Evolutionary conservation across 2,888 invertebrate species (phyloP).

Genomic region (Drosophila yooni): DNA sequence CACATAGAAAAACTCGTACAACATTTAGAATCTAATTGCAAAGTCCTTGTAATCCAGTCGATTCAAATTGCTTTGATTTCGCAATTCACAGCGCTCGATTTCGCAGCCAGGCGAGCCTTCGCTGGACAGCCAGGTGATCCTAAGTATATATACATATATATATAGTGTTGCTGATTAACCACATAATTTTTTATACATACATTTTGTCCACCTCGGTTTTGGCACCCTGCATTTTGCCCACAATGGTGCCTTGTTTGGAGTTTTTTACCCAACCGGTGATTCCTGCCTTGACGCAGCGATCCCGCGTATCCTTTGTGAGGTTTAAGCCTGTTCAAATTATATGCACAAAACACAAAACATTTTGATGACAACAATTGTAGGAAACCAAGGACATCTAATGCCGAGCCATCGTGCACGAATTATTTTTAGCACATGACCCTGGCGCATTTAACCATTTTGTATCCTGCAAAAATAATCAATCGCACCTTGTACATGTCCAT

Average conservation of each 20-base stretch:
- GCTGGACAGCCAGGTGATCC: conserved; percentile 93
- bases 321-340: conserved; percentile 89
- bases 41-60: conserved; percentile 89
- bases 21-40: conserved; percentile 91
- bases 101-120: conserved; percentile 94
- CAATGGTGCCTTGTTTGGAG: conserved; percentile 93
- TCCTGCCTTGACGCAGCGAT: conserved; percentile 90
- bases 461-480: conserved; percentile 2
- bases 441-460: background rate
- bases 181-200: conserved; percentile 86
- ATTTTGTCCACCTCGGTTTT: conserved; percentile 92
- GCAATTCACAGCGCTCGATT: conserved; percentile 92
- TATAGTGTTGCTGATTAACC: background rate
- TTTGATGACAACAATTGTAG: conserved; percentile 30
- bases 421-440: conserved; percentile 59
- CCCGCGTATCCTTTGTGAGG: conserved; percentile 95
- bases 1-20: conserved; percentile 38
- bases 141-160: conserved; percentile 78
- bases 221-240: conserved; percentile 94
- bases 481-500: conserved; percentile 95
- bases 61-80: conserved; percentile 91
- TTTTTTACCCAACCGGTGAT: conserved; percentile 97
- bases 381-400: conserved; percentile 64
- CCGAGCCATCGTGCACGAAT: conserved; percentile 38
- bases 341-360: conserved; percentile 21